These are phyloP conservation scores for Macrocentrus cingulum DNA, from an alignment of 1,140 invertebrate genomes.

Conservation along the genomic window DNA sequence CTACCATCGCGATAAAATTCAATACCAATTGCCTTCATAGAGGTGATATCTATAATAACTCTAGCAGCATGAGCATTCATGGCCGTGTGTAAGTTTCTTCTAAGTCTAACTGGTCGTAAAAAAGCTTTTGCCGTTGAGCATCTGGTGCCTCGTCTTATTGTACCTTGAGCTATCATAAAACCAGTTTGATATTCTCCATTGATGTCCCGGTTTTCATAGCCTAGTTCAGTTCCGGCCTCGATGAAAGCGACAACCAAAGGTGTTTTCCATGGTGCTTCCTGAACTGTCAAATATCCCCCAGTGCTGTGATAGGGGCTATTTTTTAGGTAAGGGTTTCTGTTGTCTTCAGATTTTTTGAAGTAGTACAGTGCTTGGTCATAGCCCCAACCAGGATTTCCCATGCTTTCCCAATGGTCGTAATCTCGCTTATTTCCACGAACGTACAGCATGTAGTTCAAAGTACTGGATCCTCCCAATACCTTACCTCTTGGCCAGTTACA, in stretches of 20 bases:
- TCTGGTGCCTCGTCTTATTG: slow-evolving; percentile 79
- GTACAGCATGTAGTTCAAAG: slow-evolving; percentile 95
- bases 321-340: slow-evolving; percentile 78
- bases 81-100: slow-evolving; percentile 78
- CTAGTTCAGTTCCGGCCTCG: slow-evolving; percentile 82
- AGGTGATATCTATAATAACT: slow-evolving; percentile 71
- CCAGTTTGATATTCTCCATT: slow-evolving; percentile 82
- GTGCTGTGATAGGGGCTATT: slow-evolving; percentile 70
- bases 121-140: slow-evolving; percentile 92
- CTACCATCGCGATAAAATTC: slow-evolving; percentile 73
- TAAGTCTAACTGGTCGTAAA: slow-evolving; percentile 72
- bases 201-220: slow-evolving; percentile 85
- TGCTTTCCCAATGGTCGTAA: slow-evolving; percentile 86
- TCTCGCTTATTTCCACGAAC: slow-evolving; percentile 82
- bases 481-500: slow-evolving; percentile 86
- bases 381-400: slow-evolving; percentile 87
- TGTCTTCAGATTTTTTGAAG: slow-evolving; percentile 88
- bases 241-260: slow-evolving; percentile 80
- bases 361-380: slow-evolving; percentile 87
- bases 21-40: slow-evolving; percentile 73
- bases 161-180: slow-evolving; percentile 88
- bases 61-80: slow-evolving; percentile 75
- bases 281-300: slow-evolving; percentile 78
- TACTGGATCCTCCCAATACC: slow-evolving; percentile 85
- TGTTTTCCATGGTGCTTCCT: slow-evolving; percentile 82